phyloP scores from a whole-genome alignment of 2,113 vertebrate species.

The Vulpes lagopus region DNA sequence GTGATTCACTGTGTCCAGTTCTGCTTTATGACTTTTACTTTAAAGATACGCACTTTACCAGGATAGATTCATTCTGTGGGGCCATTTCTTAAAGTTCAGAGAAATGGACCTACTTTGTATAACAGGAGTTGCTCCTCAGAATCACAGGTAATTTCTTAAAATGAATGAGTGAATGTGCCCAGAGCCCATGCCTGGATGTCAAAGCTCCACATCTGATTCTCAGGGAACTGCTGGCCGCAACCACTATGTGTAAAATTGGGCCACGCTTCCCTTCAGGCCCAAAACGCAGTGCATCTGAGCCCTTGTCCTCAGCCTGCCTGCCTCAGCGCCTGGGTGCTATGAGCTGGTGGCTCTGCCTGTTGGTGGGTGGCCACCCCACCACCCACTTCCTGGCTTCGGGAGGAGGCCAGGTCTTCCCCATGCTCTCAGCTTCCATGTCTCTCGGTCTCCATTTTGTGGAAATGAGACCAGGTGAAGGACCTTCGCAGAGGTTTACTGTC shows the following conservation, averaged over 20 bases:
- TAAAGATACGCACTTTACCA: not conserved
- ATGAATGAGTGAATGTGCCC: not conserved
- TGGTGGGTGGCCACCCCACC: not conserved
- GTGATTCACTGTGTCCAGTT: not conserved
- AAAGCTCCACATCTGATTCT: not conserved
- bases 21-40: not conserved
- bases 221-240: not conserved
- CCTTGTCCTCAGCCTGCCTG: not conserved
- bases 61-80: not conserved
- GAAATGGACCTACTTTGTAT: not conserved
- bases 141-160: not conserved
- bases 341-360: not conserved
- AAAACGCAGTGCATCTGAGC: not conserved
- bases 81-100: not conserved
- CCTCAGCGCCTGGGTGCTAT: not conserved
- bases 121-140: not conserved
- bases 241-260: not conserved
- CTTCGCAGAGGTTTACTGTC: not conserved
- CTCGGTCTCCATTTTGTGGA: rapidly evolving
- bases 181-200: no score
- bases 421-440: not conserved
- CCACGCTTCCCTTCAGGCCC: not conserved
- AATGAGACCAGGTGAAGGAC: not conserved
- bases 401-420: not conserved
- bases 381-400: not conserved